Evolutionary conservation across 2,113 vertebrate species (phyloP), one percentile per base, ranked within the genome.

Genomic region (Clarias gariepinus): DNA sequence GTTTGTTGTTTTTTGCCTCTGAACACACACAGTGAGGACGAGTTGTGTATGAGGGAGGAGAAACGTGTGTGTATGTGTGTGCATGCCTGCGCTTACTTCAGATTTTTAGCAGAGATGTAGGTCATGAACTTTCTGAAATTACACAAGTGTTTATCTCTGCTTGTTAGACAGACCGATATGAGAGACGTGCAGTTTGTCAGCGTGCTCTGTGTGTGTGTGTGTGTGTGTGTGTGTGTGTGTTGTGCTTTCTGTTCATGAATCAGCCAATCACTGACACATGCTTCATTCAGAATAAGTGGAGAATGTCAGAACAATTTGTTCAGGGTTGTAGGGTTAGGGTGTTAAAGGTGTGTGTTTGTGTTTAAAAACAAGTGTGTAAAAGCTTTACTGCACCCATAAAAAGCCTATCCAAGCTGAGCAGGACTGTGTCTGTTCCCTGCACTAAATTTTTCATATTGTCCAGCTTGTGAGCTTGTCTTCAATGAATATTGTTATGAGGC

Each of bases 1-100:
- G 52, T 81, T 86, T 86, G 85, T 86, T 86, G 85, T 81, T 68
- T 82, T 80, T 69, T 86, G 77, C 47, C 76, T 69, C 61, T 69
- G 85, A 80, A 68, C 85, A 69, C 84, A 85, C 61, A 69, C 77
- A 47, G 77, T 71, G 63, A 81, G 64, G 77, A 77, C 63, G 41
- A 66, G 25, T 21, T 53, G 61, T 82, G 28, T 60, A 80, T 80
- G 77, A 80, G 77, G 77, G 77, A 58, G 77, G 4, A 60, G 55
- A 80, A 60, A 28, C 3, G 25, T 41, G 11, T 41, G 58, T 81
- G 41, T 57, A 25, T 79, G 76, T 79, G 19, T 74, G 55, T 68
- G 63, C 58, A 30, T 16, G 28, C 0, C 36, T 3, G 53, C 15
- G 53, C 12, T 61, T 58, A 84, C 28, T 23, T 81, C 79, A 81